These are phyloP conservation scores for Platygyra sinensis DNA, from an alignment of 64 coral and sea anemone genomes.

Conservation along the genomic window DNA sequence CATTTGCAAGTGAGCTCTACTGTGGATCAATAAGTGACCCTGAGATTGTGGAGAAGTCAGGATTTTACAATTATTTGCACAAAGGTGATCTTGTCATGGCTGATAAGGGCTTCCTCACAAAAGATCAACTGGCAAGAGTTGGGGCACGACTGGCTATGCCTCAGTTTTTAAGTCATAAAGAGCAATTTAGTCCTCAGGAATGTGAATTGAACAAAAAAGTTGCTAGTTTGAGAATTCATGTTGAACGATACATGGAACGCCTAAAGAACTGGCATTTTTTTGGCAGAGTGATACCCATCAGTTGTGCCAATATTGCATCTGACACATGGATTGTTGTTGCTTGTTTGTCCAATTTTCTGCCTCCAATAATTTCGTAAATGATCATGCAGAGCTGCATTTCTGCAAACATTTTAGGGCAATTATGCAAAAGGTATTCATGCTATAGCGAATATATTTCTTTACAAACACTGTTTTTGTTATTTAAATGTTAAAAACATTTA, in stretches of 20 bases:
- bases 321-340: constrained; percentile 58
- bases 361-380: constrained; percentile 27
- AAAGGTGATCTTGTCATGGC: constrained; percentile 48
- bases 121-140: constrained; percentile 53
- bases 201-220: constrained; percentile 49
- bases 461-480: no score
- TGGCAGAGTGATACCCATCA: constrained; percentile 46
- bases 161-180: constrained; percentile 31
- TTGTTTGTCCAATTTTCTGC: constrained; percentile 66
- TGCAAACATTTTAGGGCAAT: no score
- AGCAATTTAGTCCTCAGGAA: constrained; percentile 40
- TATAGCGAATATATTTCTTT: no score
- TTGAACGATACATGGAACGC: constrained; percentile 63
- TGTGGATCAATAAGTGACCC: constrained; percentile 63
- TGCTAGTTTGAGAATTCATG: constrained; percentile 63
- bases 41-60: constrained; percentile 53
- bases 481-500: no score
- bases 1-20: constrained; percentile 47
- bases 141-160: constrained; percentile 40
- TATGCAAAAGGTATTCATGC: no score
- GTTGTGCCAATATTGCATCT: constrained; percentile 39
- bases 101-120: constrained; percentile 50
- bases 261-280: constrained; percentile 71
- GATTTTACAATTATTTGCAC: constrained; percentile 31
- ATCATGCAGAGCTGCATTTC: no score